Evolutionary conservation across 1,140 invertebrate species (phyloP), one percentile per base, ranked within the genome.

Genomic region (Lordiphosa clarofinis): DNA sequence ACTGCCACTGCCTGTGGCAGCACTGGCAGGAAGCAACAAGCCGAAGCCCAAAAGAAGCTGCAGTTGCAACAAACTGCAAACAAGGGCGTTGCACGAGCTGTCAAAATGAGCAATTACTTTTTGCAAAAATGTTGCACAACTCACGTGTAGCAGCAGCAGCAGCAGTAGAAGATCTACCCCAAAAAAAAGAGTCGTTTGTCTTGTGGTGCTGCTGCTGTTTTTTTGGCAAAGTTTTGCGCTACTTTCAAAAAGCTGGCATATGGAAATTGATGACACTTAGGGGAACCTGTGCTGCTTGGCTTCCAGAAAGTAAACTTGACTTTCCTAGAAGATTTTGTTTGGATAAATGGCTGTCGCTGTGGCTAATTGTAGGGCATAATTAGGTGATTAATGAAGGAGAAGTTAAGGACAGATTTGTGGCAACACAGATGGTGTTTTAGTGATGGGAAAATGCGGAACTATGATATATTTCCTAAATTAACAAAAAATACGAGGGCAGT

Each of bases 81-180:
- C 72, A 81, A 81, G 71, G 72, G 76, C 76, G 76, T 82, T 81
- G 72, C 78, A 76, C 60, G 68, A 82, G 64, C 78, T 84, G 78
- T 84, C 78, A 84, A 84, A 82, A 84, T 82, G 78, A 82, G 78
- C 78, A 82, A 82, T 82, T 84, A 82, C 78, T 82, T 82, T 82
- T 82, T 82, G 78, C 73, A 78, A 82, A 84, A 82, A 82, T 84
- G 78, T 82, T 82, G 78, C 72, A 81, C 52, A 82, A 50, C 76
- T 82, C 76, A 82, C 76, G 76, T 81, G 76, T 68, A 63, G 55
- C 35, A 63, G 55, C 35, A 36, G 50, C 56, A 54, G 48, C 15
- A 63, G 55, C 28, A 63, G 55, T 28, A 36, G 50, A 53, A 54
- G 48, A 39, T 24, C 28, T 10, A 21, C 31, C 40, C 36, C 46